phyloP scores from a whole-genome alignment of 2,113 vertebrate genomes.

The Chaetodon auriga region DNA sequence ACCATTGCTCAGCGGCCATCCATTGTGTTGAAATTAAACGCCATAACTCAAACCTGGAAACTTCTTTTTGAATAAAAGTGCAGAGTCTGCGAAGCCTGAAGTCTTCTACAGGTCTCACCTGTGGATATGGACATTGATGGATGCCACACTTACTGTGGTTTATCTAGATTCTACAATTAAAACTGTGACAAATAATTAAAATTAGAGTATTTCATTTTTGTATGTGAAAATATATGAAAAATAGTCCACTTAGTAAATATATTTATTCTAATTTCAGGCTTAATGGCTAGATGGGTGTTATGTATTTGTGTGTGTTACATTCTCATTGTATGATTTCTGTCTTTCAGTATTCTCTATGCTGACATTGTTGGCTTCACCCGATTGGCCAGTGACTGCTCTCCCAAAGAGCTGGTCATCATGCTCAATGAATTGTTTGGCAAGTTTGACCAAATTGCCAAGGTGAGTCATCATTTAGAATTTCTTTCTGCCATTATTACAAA shows the following conservation, averaged over 20 bases:
- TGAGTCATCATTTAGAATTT: slow-evolving; percentile 67
- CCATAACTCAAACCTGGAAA: neutral
- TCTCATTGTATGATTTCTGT: neutral
- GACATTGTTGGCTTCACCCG: slow-evolving; percentile 98
- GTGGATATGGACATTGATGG: neutral
- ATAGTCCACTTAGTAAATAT: neutral
- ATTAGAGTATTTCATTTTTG: neutral
- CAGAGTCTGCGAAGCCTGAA: neutral
- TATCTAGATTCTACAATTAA: neutral
- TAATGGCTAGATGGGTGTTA: neutral
- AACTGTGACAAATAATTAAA: neutral
- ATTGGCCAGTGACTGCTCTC: slow-evolving; percentile 97
- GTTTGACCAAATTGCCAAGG: slow-evolving; percentile 99
- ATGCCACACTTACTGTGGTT: neutral
- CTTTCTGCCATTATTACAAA: neutral
- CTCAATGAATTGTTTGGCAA: slow-evolving; percentile 98
- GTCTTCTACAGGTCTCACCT: neutral
- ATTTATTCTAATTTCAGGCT: too few species aligned
- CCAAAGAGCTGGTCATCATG: slow-evolving; percentile 97
- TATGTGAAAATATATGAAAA: neutral
- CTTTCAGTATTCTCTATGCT: slow-evolving; percentile 94
- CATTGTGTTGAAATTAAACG: neutral
- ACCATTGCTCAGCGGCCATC: neutral
- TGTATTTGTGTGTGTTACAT: neutral
- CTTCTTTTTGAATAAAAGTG: neutral